Evolutionary conservation across 2,113 vertebrate species (phyloP), one percentile per base, ranked within the genome.

Genomic region (Tyrannus savana): DNA sequence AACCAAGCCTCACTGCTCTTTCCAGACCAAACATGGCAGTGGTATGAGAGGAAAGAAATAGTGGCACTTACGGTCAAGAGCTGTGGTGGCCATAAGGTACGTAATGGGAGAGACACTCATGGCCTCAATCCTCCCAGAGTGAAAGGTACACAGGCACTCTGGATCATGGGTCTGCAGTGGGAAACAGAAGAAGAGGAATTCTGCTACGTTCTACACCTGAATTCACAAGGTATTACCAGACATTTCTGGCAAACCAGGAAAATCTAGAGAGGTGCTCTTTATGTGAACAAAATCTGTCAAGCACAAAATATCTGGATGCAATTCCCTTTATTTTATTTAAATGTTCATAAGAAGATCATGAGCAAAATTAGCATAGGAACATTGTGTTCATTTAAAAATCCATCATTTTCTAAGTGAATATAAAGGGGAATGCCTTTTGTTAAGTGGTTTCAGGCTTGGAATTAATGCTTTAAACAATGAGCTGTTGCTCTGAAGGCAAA

Each of bases 71-170:
- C 99, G 77, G 95, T 99, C 99, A 53, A 98, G 96, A 53, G 98
- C 79, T 2, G 98, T 99, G 4, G 98, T 99, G 74, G 98, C 99
- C 99, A 99, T 98, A 66, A 99, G 98, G 39, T 98, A 98, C 10
- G 98, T 99, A n/a, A 97, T 35, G n/a, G 98, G 98, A 30, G 99
- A 99, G 18, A 98, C 97, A 21, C 98, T 96, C 77, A 99, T 25
- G 8, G 98, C 98, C 83, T 98, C 97, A 25, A 99, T 98, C 3
- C 92, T 74, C 49, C 99, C 99, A 3, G 98, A 97, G 41, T 99
- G 99, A 97, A 99, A 99, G 60, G 98, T 98, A 60, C 98, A 99
- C 62, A 99, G 97, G 30, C 98, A 97, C 91, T 99, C 98, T 59
- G 99, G 99, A 87, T 99, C 98, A 16, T 95, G 97, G 33, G 98